Conservation (phyloP, 1,140 invertebrate species). For the Rhagoletis pomonella region DNA sequence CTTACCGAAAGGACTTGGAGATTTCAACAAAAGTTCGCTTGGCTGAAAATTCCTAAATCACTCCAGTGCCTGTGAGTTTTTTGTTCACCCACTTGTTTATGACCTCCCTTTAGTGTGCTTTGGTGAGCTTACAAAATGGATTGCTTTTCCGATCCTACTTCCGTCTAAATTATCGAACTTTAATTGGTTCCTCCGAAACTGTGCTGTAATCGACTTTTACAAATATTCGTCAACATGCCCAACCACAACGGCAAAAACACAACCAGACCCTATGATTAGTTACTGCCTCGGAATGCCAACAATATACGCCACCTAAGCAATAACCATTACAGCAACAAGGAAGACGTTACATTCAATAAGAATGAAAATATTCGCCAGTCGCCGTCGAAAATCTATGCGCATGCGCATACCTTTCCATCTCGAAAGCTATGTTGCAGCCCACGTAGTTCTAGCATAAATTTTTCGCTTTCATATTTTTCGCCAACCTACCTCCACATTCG, state of each 20-base stretch:
- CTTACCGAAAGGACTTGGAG: background rate
- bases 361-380: background rate
- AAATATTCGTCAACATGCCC: slow-evolving; percentile 20
- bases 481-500: background rate
- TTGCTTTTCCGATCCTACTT: too few species aligned
- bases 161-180: background rate
- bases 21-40: background rate
- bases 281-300: background rate
- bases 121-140: too few species aligned
- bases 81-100: too few species aligned
- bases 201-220: background rate
- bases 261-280: slow-evolving; percentile 21
- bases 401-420: background rate
- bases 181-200: background rate
- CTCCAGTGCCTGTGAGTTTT: too few species aligned
- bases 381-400: background rate
- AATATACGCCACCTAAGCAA: background rate
- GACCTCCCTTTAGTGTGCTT: too few species aligned
- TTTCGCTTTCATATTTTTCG: slow-evolving; percentile 11
- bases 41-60: too few species aligned
- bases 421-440: background rate
- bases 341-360: background rate
- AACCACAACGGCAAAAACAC: background rate
- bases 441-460: slow-evolving; percentile 43
- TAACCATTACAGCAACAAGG: background rate